Conservation (phyloP, 2,113 vertebrate genomes). For the Sebastes schlegelii region DNA sequence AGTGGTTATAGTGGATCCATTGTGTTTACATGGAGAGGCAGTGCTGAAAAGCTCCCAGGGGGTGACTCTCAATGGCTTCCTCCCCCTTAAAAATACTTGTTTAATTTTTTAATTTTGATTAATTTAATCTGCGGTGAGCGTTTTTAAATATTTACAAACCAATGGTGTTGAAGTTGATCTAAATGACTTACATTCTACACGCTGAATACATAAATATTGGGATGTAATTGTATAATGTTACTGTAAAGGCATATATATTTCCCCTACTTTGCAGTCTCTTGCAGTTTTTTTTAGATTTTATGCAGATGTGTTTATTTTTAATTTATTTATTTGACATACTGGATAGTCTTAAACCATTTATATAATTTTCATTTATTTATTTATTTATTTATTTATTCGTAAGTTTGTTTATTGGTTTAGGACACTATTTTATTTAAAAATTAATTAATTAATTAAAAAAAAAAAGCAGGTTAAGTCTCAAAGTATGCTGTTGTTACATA, state of each 20-base stretch:
- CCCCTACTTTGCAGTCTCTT: slow-evolving; percentile 37
- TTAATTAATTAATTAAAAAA: neutral
- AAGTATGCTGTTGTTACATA: too few species aligned
- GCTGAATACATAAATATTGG: slow-evolving; percentile 42
- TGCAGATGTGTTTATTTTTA: neutral
- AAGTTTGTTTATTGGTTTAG: slow-evolving; percentile 25
- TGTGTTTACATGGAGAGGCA: slow-evolving; percentile 75
- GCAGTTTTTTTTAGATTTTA: slow-evolving; percentile 26
- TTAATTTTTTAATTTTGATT: slow-evolving; percentile 46
- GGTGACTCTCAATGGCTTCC: slow-evolving; percentile 61
- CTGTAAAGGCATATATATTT: slow-evolving; percentile 54
- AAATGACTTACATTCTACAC: slow-evolving; percentile 54
- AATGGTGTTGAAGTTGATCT: slow-evolving; percentile 43
- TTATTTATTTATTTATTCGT: slow-evolving; percentile 28
- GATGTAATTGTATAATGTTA: slow-evolving; percentile 55
- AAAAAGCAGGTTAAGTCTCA: neutral
- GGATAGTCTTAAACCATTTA: slow-evolving; percentile 23
- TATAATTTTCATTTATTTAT: slow-evolving; percentile 28
- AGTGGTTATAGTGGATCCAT: slow-evolving; percentile 68
- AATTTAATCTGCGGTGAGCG: slow-evolving; percentile 56
- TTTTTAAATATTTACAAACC: slow-evolving; percentile 60
- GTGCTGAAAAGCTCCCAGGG: slow-evolving; percentile 60
- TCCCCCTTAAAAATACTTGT: slow-evolving; percentile 36
- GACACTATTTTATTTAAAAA: neutral
- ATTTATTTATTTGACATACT: slow-evolving; percentile 14